Conservation (phyloP, 2,888 invertebrate species). For the Mesoligia furuncula region DNA sequence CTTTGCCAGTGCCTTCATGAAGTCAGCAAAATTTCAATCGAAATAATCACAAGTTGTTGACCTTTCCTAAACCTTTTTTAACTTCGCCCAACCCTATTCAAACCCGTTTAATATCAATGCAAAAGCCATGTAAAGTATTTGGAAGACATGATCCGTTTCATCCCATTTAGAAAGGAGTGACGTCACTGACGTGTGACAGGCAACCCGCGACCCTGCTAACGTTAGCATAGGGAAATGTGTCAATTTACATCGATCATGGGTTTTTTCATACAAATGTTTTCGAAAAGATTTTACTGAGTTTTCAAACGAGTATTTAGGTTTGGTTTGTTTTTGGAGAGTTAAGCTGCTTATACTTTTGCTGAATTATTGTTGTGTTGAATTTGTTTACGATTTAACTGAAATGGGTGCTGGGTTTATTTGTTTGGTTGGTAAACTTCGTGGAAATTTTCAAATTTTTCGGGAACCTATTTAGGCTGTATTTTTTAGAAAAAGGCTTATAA, state of each 20-base stretch:
- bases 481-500: too few relatives aligned
- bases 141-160: constrained; percentile 57
- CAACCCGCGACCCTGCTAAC: constrained; percentile 59
- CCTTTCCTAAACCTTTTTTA: constrained; percentile 21
- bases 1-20: neutral
- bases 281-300: constrained; percentile 19
- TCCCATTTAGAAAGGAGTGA: constrained; percentile 58
- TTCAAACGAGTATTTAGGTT: constrained; percentile 20
- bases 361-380: neutral
- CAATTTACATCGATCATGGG: constrained; percentile 69
- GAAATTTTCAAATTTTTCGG: neutral
- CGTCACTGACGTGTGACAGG: constrained; percentile 59
- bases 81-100: constrained; percentile 29
- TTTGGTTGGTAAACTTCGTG: neutral
- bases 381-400: constrained; percentile 21
- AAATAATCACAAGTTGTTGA: constrained; percentile 10
- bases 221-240: constrained; percentile 72
- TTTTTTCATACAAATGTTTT: constrained; percentile 43
- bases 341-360: constrained; percentile 22
- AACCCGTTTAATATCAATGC: constrained; percentile 57
- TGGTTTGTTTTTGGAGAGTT: neutral
- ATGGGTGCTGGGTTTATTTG: constrained; percentile 6
- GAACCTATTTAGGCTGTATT: neutral
- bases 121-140: constrained; percentile 55
- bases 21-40: neutral